These are phyloP conservation scores for Ichneumoninae sp. DNA, from an alignment of 2,888 invertebrate species.

Conservation along the genomic window DNA sequence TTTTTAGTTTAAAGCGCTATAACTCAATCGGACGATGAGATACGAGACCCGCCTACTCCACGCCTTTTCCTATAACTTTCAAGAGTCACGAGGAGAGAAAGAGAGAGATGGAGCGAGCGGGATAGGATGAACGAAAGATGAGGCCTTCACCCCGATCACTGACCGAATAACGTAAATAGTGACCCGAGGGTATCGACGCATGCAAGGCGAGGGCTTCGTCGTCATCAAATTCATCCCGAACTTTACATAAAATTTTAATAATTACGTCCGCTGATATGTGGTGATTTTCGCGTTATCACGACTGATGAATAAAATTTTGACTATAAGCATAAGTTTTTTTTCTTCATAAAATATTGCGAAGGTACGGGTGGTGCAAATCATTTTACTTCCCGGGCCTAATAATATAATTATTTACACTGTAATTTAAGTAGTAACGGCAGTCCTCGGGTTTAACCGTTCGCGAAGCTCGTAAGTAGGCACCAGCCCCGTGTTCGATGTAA, in stretches of 20 bases:
- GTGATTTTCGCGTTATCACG: background rate
- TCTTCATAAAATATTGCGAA: background rate
- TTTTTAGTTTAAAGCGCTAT: constrained; percentile 78
- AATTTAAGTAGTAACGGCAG: constrained; percentile 23
- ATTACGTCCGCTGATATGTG: background rate
- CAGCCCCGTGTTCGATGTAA: constrained; percentile 13
- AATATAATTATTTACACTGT: constrained; percentile 32
- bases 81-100: constrained; percentile 34
- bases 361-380: background rate
- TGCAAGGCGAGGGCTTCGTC: background rate
- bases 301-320: background rate
- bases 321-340: background rate
- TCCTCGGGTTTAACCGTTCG: constrained; percentile 9
- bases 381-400: background rate
- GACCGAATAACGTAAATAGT: constrained; percentile 64
- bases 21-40: constrained; percentile 81
- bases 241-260: constrained; percentile 23
- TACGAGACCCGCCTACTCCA: constrained; percentile 79
- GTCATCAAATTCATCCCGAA: constrained; percentile 22
- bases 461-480: constrained; percentile 18
- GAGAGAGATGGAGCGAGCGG: constrained; percentile 20
- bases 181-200: constrained; percentile 31
- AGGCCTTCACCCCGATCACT: constrained; percentile 65
- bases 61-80: constrained; percentile 78
- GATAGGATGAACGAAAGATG: constrained; percentile 44